phyloP scores from a whole-genome alignment of 2,888 invertebrate species.

The Neoscelio sp. region DNA sequence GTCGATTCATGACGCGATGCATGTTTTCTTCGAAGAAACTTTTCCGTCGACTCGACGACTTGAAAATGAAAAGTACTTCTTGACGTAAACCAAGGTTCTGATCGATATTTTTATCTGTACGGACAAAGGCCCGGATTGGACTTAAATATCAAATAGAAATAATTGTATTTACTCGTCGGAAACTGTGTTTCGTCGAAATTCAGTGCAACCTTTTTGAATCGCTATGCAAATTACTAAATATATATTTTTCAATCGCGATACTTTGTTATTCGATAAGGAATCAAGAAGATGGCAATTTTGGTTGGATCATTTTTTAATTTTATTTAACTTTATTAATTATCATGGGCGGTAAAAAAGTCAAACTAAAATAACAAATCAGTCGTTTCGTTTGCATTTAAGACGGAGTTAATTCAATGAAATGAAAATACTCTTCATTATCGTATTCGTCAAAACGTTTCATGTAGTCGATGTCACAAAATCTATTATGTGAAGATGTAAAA shows the following conservation, averaged over 20 bases:
- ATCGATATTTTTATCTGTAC: conserved; percentile 22
- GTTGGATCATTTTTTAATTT: too few relatives aligned
- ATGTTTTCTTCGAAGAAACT: conserved; percentile 14
- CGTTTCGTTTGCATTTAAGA: too few relatives aligned
- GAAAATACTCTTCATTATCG: conserved; percentile 11
- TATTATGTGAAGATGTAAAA: conserved; percentile 18
- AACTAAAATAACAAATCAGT: too few relatives aligned
- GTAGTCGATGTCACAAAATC: background rate
- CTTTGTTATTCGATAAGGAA: too few relatives aligned
- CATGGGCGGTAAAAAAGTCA: too few relatives aligned
- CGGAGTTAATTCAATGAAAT: background rate
- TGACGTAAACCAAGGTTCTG: conserved; percentile 28
- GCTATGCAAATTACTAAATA: background rate
- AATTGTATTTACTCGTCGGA: conserved; percentile 8
- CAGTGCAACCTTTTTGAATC: background rate
- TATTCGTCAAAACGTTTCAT: background rate
- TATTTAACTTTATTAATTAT: too few relatives aligned
- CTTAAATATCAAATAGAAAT: conserved; percentile 20
- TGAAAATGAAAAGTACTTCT: conserved; percentile 41
- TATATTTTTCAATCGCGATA: too few relatives aligned
- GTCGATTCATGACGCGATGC: conserved; percentile 20
- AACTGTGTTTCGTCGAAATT: conserved; percentile 2
- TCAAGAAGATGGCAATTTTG: too few relatives aligned
- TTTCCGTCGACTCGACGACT: conserved; percentile 23
- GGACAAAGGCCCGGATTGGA: conserved; percentile 15